phyloP scores from a whole-genome alignment of 37 sponge, comb jelly and placozoan genomes.

The Amphimedon queenslandica region DNA sequence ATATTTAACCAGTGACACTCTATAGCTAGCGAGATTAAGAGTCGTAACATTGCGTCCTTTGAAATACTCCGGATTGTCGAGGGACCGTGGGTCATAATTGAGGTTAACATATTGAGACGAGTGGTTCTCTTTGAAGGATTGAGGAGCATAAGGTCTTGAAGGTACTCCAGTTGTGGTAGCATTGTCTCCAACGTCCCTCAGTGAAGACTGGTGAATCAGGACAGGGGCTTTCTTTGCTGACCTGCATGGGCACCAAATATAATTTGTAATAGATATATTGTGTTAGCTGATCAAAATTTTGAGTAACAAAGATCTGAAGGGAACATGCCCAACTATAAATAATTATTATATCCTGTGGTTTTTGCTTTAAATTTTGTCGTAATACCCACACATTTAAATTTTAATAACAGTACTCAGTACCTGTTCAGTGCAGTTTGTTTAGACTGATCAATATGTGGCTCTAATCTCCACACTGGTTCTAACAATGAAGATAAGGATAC shows the following conservation, averaged over 20 bases:
- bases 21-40: constrained; percentile 27
- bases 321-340: too few species aligned
- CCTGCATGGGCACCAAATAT: too few species aligned
- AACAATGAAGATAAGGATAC: constrained; percentile 50
- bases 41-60: constrained; percentile 41
- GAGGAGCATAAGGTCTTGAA: constrained; percentile 12
- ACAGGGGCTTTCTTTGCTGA: too few species aligned
- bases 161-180: neutral
- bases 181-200: neutral
- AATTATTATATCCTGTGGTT: too few species aligned
- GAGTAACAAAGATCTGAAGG: too few species aligned
- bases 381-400: too few species aligned
- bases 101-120: constrained; percentile 24
- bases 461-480: constrained; percentile 31
- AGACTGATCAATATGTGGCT: too few species aligned
- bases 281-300: too few species aligned
- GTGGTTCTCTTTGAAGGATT: constrained; percentile 31
- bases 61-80: constrained; percentile 74
- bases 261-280: too few species aligned
- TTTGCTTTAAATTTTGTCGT: too few species aligned
- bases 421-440: too few species aligned
- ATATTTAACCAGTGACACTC: constrained; percentile 77
- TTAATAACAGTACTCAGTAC: too few species aligned
- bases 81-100: constrained; percentile 55
- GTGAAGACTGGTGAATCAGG: neutral